Percentiles rank a stretch among this genome's conserved stretches.
Conservation (phyloP, 2,797 vertebrate species). For the Emydoidea blandingii region DNA sequence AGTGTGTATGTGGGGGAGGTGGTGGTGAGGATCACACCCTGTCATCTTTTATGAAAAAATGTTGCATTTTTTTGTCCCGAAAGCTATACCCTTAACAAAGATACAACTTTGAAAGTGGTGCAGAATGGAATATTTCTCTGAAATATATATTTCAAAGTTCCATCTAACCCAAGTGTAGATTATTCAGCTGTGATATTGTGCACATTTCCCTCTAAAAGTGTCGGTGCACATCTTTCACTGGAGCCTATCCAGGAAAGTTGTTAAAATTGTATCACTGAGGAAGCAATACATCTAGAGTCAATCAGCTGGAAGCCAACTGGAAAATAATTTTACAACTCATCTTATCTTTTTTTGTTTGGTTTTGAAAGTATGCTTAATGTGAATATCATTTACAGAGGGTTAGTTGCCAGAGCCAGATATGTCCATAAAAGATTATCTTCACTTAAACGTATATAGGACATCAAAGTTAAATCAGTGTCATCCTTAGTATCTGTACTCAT, state of each 20-base stretch:
- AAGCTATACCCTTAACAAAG: not conserved
- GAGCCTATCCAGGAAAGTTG: not conserved
- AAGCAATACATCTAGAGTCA: not conserved
- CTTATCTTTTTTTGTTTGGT: constrained; percentile 25
- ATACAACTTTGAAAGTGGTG: not conserved
- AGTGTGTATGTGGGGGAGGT: too few relatives aligned
- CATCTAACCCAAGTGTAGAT: not conserved
- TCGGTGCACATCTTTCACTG: constrained; percentile 22
- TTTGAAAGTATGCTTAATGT: constrained; percentile 27
- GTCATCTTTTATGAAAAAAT: not conserved
- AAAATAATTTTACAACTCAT: constrained; percentile 13
- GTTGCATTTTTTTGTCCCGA: fast-evolving
- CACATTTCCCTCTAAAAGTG: constrained; percentile 26
- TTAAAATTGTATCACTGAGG: constrained; percentile 37
- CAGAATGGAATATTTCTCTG: not conserved
- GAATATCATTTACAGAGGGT: constrained; percentile 22
- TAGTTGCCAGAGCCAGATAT: not conserved
- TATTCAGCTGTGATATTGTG: constrained; percentile 12
- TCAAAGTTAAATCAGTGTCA: not conserved
- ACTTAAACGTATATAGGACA: not conserved
- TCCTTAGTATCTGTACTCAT: not conserved
- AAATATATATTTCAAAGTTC: not conserved
- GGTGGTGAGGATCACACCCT: fast-evolving
- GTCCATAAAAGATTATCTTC: not conserved
- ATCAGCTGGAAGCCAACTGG: constrained; percentile 39